phyloP scores from a whole-genome alignment of 2,797 vertebrate genomes.

The Bryconaethiops microstoma region DNA sequence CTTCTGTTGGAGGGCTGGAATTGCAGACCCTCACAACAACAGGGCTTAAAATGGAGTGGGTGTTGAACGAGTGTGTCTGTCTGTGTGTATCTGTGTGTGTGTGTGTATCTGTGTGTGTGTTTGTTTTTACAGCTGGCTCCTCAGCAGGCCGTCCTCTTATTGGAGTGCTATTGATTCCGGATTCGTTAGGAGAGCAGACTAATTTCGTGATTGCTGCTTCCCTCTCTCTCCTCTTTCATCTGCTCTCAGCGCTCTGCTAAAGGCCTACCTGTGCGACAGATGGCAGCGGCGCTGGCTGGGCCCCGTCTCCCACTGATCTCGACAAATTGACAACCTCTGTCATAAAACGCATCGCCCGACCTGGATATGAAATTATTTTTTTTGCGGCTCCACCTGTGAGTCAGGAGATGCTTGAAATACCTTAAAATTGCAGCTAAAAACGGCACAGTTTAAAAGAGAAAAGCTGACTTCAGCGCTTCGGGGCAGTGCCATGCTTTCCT shows the following conservation, averaged over 20 bases:
- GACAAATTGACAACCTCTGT: constrained; percentile 30
- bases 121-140: constrained; percentile 32
- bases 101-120: constrained; percentile 17
- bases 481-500: constrained; percentile 9
- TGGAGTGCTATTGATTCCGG: constrained; percentile 54
- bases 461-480: constrained; percentile 37
- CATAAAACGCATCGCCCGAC: constrained; percentile 7
- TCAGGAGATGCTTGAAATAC: constrained; percentile 15
- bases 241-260: constrained; percentile 25
- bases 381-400: neutral
- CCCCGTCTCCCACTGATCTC: constrained; percentile 27
- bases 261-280: constrained; percentile 22
- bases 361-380: neutral
- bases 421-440: constrained; percentile 19
- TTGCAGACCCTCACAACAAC: constrained; percentile 17
- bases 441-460: constrained; percentile 7
- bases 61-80: neutral
- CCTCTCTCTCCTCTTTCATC: constrained; percentile 34
- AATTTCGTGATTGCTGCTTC: constrained; percentile 38
- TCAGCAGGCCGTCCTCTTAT: constrained; percentile 41
- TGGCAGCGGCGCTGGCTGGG: constrained; percentile 4
- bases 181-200: constrained; percentile 50
- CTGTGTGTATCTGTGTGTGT: constrained; percentile 31
- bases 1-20: constrained; percentile 24
- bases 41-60: constrained; percentile 4